Evolutionary conservation across 2,113 vertebrate genomes (phyloP), one percentile per base, ranked within the genome.

Genomic region (Natator depressus): DNA sequence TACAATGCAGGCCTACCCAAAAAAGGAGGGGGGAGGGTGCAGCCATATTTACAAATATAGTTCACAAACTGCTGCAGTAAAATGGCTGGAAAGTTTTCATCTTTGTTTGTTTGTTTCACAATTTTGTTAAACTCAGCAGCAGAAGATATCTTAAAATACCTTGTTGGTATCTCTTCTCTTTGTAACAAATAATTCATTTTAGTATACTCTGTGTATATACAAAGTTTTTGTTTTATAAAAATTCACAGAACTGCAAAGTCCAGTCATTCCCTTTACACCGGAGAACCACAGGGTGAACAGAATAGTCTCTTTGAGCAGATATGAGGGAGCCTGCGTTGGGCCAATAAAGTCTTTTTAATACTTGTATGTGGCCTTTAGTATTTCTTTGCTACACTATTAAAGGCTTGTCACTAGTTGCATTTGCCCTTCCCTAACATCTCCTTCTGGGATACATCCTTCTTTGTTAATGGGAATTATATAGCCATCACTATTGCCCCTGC

Each of bases 371-470:
- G 97, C 97, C 98, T 97, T 90, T 85, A 98, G 97, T 88, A 97
- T 97, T 97, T 98, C 98, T 98, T 95, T 97, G 99, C 98, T 98
- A 99, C 96, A 95, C 97, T 98, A 97, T 99, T 99, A 99, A 98
- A 99, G 99, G 98, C 99, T 99, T 62, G 99, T 99, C 94, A 99
- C 99, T 98, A 99, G 98, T 98, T 99, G 99, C 99, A 99, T 99
- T 97, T 99, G 99, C 99, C 99, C 99, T 99, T 99, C 99, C 98
- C 99, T 99, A 95, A 99, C 99, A 6, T 99, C 99, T 82, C 99
- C 99, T 98, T 99, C 99, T 0, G 99, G 99, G 97, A 99, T 98
- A 96, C 99, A 99, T 96, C 98, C 99, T 96, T 99, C 99, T 98
- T 99, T 99, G 97, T 99, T 98, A 93, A 99, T 99, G 94, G 99